Base-by-base conservation (phyloP, 2,888 invertebrate genomes). In the Archips xylosteana region DNA sequence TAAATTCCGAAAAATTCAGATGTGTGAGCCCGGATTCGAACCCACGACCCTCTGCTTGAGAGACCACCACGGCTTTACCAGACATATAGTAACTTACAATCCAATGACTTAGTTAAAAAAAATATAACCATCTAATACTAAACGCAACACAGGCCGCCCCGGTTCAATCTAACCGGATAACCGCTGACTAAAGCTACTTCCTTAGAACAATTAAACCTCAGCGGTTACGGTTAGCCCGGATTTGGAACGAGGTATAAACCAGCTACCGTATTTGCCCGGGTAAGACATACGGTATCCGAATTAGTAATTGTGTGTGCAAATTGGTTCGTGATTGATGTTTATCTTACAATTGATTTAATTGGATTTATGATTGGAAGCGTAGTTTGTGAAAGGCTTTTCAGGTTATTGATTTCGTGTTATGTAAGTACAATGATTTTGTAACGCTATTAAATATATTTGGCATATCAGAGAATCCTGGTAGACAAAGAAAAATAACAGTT, bases 161-260 rank as follows among this genome's bases (percentile, higher is more conserved):
- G 68, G 57, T 57, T 47, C 63, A 73, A 68, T 68, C 59, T 39
- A 63, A 68, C 73, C 49, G 68, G 63, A 59, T 73, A 66, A 34
- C 13, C 34, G 34, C 60, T 61, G 51, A 49, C 62, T 63, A 49
- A 69, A 69, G 67, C 68, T 42, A 62, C 57, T 73, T 66, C 71
- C 71, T 67, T 68, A 67, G 72, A 57, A 49, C 73, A 74, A 74
- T 74, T 74, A 74, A 74, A 74, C 59, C 73, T 73, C 69, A 60
- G 69, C 64, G 69, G 74, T 74, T 45, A 60, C 64, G 74, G 70
- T 61, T 59, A 60, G 64, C 69, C 69, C 64, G 74, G 69, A 49
- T 61, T 67, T 59, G 47, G 62, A 54, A 45, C 69, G 51, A 51
- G 64, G n/a, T 45, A 45, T 42, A 47, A 45, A 15, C 67, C 72